phyloP scores from a whole-genome alignment of 2,797 vertebrate genomes.

The Phyllotis vaccarum region DNA sequence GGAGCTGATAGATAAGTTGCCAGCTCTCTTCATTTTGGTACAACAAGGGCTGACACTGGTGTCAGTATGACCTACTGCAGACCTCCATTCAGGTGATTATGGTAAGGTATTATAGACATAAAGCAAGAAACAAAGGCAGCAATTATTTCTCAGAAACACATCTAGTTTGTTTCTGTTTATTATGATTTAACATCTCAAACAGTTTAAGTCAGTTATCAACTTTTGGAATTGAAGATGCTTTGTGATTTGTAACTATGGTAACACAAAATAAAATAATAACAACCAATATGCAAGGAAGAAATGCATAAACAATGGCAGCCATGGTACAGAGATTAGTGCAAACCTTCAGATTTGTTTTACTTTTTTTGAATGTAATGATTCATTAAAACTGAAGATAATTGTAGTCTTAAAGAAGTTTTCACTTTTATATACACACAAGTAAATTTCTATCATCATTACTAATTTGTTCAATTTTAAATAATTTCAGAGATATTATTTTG shows the following conservation, averaged over 20 bases:
- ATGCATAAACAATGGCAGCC: neutral
- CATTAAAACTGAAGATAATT: neutral
- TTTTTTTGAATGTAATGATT: neutral
- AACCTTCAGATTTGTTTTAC: neutral
- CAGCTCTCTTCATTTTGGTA: neutral
- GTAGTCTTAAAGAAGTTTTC: neutral
- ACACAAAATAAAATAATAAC: conserved; percentile 16
- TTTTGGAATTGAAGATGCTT: conserved; percentile 26
- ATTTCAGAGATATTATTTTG: neutral
- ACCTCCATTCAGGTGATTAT: neutral
- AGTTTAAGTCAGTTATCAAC: neutral
- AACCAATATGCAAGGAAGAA: neutral
- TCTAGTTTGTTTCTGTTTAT: neutral
- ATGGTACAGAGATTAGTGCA: neutral
- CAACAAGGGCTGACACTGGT: neutral
- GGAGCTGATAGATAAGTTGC: neutral
- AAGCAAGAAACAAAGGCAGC: neutral
- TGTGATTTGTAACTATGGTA: neutral
- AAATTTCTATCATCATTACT: neutral
- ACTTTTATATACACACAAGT: neutral
- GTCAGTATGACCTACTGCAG: neutral
- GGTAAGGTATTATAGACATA: neutral
- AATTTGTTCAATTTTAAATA: neutral
- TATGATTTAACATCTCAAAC: conserved; percentile 17
- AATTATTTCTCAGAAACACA: neutral